A percentile compares a stretch with the other conserved stretches of the same genome.
phyloP scores from a whole-genome alignment of 1,140 invertebrate species.

The Drosophila saltans region DNA sequence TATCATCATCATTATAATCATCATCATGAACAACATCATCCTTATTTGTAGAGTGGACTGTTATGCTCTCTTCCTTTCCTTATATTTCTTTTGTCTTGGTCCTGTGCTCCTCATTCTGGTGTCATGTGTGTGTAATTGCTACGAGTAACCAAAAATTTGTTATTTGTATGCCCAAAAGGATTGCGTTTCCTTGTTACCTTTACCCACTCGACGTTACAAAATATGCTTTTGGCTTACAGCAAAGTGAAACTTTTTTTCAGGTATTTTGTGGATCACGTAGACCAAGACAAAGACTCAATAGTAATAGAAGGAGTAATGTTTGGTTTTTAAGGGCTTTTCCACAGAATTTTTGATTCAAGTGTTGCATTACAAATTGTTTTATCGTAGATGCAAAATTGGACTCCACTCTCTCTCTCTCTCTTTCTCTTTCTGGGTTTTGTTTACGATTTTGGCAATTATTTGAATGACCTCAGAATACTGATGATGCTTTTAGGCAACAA shows the following conservation, averaged over 20 bases:
- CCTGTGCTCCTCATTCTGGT: background rate
- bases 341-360: slow-evolving; percentile 35
- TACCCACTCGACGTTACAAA: background rate
- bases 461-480: slow-evolving; percentile 29
- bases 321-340: slow-evolving; percentile 39
- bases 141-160: slow-evolving; percentile 34
- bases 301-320: background rate
- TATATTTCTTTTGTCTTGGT: too few relatives aligned
- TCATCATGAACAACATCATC: slow-evolving; percentile 29
- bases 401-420: too few relatives aligned
- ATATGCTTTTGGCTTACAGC: slow-evolving; percentile 7
- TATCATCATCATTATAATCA: slow-evolving; percentile 48
- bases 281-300: background rate
- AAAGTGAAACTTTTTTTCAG: slow-evolving; percentile 9
- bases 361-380: slow-evolving; percentile 55
- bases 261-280: background rate
- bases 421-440: slow-evolving; percentile 25
- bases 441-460: slow-evolving; percentile 46
- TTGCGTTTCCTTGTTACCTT: background rate
- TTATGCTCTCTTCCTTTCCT: background rate
- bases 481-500: slow-evolving; percentile 28
- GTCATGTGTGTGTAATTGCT: slow-evolving; percentile 45
- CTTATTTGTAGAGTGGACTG: slow-evolving; percentile 24
- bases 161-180: slow-evolving; percentile 29
- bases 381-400: slow-evolving; percentile 16